Evolutionary conservation across 2,888 invertebrate species (phyloP).

Genomic region (Macrophya annulata): DNA sequence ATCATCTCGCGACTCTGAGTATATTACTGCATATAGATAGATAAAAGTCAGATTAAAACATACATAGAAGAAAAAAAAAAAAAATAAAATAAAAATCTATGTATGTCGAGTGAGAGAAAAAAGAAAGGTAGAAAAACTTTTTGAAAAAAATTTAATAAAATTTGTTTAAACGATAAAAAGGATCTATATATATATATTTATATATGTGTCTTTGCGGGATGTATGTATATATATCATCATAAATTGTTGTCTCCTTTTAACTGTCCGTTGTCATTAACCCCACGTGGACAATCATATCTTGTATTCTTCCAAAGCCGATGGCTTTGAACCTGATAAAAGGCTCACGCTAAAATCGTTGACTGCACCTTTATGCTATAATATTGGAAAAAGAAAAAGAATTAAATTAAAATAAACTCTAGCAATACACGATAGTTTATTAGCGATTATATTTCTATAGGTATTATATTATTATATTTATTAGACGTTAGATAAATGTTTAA

Average conservation of each 20-base stretch:
- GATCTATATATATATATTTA: neutral
- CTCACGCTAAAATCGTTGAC: neutral
- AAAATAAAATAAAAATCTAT: neutral
- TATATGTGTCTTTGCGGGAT: neutral
- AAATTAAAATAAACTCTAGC: neutral
- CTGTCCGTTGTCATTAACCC: neutral
- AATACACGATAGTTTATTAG: neutral
- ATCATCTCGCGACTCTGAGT: too few relatives aligned
- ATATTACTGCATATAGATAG: too few relatives aligned
- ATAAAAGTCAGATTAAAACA: neutral
- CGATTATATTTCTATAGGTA: neutral
- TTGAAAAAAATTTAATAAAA: neutral
- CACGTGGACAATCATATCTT: constrained; percentile 39
- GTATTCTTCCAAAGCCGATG: constrained; percentile 25
- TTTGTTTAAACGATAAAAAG: neutral
- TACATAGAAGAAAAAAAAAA: neutral
- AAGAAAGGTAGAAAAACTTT: neutral
- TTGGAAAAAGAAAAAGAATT: neutral
- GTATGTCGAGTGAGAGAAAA: neutral
- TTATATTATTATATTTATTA: neutral
- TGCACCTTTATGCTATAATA: constrained; percentile 14
- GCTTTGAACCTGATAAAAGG: constrained; percentile 41
- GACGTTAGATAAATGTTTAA: neutral
- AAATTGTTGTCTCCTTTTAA: neutral
- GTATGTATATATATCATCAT: neutral